A percentile compares a stretch with the other conserved stretches of the same genome.
Evolutionary conservation across 2,888 invertebrate genomes (phyloP).

Genomic region (Crocallis elinguaria): DNA sequence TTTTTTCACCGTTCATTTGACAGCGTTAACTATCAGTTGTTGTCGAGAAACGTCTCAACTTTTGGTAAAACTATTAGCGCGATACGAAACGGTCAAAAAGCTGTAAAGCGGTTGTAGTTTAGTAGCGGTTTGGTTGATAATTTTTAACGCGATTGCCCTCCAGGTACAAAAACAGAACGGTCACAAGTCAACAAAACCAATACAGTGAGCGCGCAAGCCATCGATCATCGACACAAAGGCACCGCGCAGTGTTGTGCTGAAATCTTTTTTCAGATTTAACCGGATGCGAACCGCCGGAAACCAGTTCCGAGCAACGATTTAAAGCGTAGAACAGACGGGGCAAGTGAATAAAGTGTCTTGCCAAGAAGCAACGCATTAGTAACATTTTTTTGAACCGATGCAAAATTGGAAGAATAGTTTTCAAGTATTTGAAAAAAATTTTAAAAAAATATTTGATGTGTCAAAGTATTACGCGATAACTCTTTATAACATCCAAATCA

Average conservation of each 20-base stretch:
- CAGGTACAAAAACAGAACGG: slow-evolving; percentile 20
- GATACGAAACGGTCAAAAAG: too few relatives aligned
- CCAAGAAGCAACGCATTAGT: background rate
- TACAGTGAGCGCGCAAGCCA: slow-evolving; percentile 45
- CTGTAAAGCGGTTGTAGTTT: too few relatives aligned
- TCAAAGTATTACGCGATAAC: too few relatives aligned
- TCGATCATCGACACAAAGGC: slow-evolving; percentile 48
- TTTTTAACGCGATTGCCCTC: background rate
- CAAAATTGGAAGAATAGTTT: too few relatives aligned
- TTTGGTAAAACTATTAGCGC: too few relatives aligned
- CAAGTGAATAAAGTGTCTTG: background rate
- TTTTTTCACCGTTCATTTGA: too few relatives aligned
- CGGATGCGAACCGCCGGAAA: slow-evolving; percentile 73
- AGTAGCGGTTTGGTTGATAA: background rate
- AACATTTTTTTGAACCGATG: too few relatives aligned
- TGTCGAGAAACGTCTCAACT: too few relatives aligned
- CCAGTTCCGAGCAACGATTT: slow-evolving; percentile 48
- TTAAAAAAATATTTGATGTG: too few relatives aligned
- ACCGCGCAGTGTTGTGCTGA: slow-evolving; percentile 49
- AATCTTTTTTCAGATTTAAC: slow-evolving; percentile 70
- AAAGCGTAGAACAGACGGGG: slow-evolving; percentile 29
- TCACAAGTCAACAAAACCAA: slow-evolving; percentile 46
- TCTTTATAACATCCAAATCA: too few relatives aligned
- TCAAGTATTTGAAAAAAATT: too few relatives aligned
- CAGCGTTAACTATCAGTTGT: too few relatives aligned